Evolutionary conservation across 2,888 invertebrate genomes (phyloP).

Genomic region (Lordiphosa andalusiaca): DNA sequence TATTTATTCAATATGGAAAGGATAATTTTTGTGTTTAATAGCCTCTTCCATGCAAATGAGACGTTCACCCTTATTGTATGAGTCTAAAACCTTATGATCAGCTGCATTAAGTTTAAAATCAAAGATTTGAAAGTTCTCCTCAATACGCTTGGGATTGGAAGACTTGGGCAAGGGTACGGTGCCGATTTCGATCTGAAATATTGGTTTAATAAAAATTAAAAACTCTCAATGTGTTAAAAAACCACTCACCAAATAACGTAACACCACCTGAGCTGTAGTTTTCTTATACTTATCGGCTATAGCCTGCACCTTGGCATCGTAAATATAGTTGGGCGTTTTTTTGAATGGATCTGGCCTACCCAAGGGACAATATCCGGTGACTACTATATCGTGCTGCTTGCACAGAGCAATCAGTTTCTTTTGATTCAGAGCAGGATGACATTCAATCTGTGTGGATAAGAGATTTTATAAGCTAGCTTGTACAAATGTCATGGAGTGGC

Average conservation of each 20-base stretch:
- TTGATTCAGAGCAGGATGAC: slow-evolving; percentile 85
- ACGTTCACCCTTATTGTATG: slow-evolving; percentile 80
- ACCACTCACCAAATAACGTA: slow-evolving; percentile 81
- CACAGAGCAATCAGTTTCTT: slow-evolving; percentile 85
- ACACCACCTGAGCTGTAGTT: slow-evolving; percentile 85
- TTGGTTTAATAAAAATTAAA: neutral
- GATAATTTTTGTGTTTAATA: slow-evolving; percentile 73
- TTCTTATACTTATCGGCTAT: slow-evolving; percentile 86
- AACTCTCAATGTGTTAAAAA: too few species aligned
- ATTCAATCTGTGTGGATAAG: slow-evolving; percentile 79
- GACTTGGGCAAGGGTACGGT: slow-evolving; percentile 83
- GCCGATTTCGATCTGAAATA: slow-evolving; percentile 81
- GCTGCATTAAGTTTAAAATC: slow-evolving; percentile 82
- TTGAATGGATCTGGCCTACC: slow-evolving; percentile 88
- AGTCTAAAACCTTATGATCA: slow-evolving; percentile 81
- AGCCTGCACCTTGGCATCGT: slow-evolving; percentile 81
- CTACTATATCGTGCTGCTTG: slow-evolving; percentile 83
- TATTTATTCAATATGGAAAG: slow-evolving; percentile 70
- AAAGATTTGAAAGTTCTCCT: slow-evolving; percentile 83
- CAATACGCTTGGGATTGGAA: slow-evolving; percentile 81
- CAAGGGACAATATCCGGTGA: slow-evolving; percentile 90
- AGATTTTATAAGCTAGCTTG: too few species aligned
- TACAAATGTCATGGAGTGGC: neutral
- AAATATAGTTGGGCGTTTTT: slow-evolving; percentile 84
- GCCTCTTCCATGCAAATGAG: slow-evolving; percentile 77